A percentile compares a stretch with the other conserved stretches of the same genome.
Conservation (phyloP, 2,797 vertebrate species). For the Menidia menidia region DNA sequence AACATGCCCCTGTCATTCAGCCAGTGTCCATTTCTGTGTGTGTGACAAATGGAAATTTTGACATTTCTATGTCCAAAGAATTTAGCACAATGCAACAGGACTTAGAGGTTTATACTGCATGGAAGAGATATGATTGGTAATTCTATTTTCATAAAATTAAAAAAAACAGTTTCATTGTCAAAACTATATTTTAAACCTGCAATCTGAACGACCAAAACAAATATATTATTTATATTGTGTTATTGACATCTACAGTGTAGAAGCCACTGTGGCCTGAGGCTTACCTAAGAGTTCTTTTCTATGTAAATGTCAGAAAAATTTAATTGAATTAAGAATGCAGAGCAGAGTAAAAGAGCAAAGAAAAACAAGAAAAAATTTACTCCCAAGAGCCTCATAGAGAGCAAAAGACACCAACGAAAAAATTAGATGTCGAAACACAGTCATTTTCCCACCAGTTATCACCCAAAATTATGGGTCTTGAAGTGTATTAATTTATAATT, state of each 20-base stretch:
- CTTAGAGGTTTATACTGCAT: conserved; percentile 40
- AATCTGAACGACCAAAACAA: not conserved
- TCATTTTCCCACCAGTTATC: not conserved
- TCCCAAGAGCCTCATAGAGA: not conserved
- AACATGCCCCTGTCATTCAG: conserved; percentile 60
- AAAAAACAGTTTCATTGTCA: conserved; percentile 10
- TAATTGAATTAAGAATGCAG: not conserved
- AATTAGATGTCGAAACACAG: not conserved
- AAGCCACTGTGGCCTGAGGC: not conserved
- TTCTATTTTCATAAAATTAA: conserved; percentile 10
- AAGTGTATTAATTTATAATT: not conserved
- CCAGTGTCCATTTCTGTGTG: conserved; percentile 45
- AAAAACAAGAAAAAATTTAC: not conserved
- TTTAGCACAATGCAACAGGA: conserved; percentile 52
- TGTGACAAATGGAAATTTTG: conserved; percentile 82
- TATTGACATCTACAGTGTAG: not conserved
- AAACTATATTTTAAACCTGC: conserved; percentile 6
- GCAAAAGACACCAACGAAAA: not conserved
- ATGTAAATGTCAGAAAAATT: not conserved
- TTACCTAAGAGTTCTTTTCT: not conserved
- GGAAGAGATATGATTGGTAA: conserved; percentile 1
- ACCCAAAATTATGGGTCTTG: too few relatives aligned
- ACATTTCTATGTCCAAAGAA: conserved; percentile 76
- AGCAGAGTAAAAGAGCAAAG: not conserved
- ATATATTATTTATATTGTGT: not conserved